A percentile compares a stretch with the other conserved stretches of the same genome.
These are phyloP conservation scores for Epirrita christyi DNA, from an alignment of 2,888 invertebrate genomes.

Conservation along the genomic window DNA sequence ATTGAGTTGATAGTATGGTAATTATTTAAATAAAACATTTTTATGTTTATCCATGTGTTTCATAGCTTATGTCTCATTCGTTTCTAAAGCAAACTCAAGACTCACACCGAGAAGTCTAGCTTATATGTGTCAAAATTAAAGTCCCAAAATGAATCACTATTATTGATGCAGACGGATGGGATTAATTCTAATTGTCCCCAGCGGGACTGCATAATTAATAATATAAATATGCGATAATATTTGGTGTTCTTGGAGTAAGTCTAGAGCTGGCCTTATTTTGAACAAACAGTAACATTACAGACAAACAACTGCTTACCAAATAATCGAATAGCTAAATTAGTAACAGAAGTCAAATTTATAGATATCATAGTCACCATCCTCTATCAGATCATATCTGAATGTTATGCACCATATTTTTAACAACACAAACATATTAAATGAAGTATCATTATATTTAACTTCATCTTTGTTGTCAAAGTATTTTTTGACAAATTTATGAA, in stretches of 20 bases:
- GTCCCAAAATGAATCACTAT: too few species aligned
- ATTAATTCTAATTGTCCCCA: too few species aligned
- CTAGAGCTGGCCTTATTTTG: neutral
- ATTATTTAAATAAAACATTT: too few species aligned
- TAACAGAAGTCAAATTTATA: constrained; percentile 4
- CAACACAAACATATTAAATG: constrained; percentile 16
- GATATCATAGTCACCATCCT: neutral
- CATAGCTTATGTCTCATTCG: too few species aligned
- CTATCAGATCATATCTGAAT: constrained; percentile 24
- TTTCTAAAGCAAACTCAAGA: neutral
- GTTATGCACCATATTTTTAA: constrained; percentile 24
- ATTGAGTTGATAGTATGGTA: too few species aligned
- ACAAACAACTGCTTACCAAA: constrained; percentile 12
- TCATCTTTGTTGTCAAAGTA: neutral
- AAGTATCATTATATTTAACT: neutral
- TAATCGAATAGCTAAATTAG: neutral
- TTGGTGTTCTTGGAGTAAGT: too few species aligned
- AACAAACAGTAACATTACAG: neutral
- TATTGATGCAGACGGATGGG: too few species aligned
- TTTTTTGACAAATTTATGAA: neutral
- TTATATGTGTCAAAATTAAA: too few species aligned
- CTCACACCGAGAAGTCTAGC: neutral
- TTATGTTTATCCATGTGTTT: too few species aligned
- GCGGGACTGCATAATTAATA: too few species aligned
- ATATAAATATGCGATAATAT: too few species aligned